Conservation (phyloP, 2,113 vertebrate species). For the Sturnus vulgaris region DNA sequence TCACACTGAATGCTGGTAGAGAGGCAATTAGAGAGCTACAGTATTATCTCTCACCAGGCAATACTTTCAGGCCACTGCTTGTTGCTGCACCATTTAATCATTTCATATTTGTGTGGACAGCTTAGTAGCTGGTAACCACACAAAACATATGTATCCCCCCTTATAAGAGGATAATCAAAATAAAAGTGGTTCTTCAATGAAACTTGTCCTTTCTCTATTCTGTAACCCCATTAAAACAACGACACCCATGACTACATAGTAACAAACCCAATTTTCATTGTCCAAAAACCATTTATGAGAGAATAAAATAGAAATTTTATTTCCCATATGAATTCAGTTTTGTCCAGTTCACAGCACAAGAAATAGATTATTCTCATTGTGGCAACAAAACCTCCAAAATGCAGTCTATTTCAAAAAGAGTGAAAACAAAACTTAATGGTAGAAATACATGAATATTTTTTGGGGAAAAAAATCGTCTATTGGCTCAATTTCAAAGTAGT, state of each 20-base stretch:
- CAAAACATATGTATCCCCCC: slow-evolving; percentile 8
- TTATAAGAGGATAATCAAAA: slow-evolving; percentile 14
- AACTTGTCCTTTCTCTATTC: neutral
- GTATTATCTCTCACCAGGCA: slow-evolving; percentile 74
- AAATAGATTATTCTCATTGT: neutral
- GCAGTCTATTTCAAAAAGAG: neutral
- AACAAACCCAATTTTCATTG: neutral
- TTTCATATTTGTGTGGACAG: slow-evolving; percentile 39
- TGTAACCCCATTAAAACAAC: neutral
- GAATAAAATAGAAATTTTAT: neutral
- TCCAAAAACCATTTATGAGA: neutral
- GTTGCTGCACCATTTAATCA: slow-evolving; percentile 69
- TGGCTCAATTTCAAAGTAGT: neutral
- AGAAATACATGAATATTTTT: neutral
- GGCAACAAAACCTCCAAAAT: neutral
- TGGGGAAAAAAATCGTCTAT: neutral
- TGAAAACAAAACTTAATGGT: neutral
- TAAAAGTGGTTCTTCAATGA: neutral
- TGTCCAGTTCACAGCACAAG: neutral
- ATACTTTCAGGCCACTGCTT: slow-evolving; percentile 63
- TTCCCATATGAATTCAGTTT: neutral
- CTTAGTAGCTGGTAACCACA: slow-evolving; percentile 38
- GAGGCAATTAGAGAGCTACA: slow-evolving; percentile 77
- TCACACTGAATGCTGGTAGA: slow-evolving; percentile 67
- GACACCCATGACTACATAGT: neutral